phyloP scores from a whole-genome alignment of 2,888 invertebrate genomes.

The Plebejus argus region DNA sequence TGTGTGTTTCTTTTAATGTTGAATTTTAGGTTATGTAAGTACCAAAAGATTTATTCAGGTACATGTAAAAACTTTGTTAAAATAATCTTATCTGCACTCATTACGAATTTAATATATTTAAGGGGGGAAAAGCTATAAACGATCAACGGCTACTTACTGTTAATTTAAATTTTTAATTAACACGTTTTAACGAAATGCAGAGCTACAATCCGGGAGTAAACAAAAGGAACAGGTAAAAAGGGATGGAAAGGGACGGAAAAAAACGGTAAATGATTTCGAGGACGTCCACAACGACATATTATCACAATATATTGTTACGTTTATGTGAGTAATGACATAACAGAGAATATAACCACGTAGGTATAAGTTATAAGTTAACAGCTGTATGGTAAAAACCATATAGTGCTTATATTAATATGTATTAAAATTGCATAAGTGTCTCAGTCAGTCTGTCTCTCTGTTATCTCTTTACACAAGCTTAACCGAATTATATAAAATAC shows the following conservation, averaged over 20 bases:
- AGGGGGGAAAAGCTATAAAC: background rate
- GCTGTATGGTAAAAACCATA: no score
- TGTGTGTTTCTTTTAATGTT: no score
- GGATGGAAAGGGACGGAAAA: constrained; percentile 2
- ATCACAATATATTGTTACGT: background rate
- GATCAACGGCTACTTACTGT: background rate
- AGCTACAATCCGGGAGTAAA: constrained; percentile 3
- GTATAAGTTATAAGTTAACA: no score
- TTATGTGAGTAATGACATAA: background rate
- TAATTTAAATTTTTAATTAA: constrained; percentile 14
- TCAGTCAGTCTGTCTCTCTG: no score
- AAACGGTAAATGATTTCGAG: constrained; percentile 22
- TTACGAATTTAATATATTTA: background rate
- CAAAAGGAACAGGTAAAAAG: constrained; percentile 27
- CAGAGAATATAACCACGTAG: no score
- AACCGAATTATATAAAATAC: no score
- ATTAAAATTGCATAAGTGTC: background rate
- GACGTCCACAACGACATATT: constrained; percentile 27
- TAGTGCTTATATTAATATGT: background rate
- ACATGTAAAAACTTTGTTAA: background rate
- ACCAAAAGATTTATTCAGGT: no score
- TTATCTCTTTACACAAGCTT: no score
- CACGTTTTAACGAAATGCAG: constrained; percentile 6
- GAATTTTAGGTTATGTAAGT: no score
- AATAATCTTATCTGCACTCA: background rate